Base-by-base conservation (phyloP, 2,888 invertebrate genomes). In the Mesodorylaimus sp. region DNA sequence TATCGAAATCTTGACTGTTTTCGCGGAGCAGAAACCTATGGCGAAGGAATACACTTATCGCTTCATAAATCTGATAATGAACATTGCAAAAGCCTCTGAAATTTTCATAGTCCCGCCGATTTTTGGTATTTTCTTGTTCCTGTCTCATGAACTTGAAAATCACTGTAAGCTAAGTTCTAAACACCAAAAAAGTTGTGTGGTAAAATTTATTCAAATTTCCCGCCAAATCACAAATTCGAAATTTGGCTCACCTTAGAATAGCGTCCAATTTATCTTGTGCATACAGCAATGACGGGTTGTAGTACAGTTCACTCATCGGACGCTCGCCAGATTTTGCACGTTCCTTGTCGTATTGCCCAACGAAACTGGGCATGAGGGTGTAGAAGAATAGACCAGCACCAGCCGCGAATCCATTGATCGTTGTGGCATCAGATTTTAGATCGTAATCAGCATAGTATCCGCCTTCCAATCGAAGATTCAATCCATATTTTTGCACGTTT, bases 401-500 rank as follows among this genome's bases (percentile, higher is more conserved):
- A 0, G 64, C 47, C 0, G 87, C 81, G 68, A 88, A 89, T 62
- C 77, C 78, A 68, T 88, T 88, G 16, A 83, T 79, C 48, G 85
- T 74, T 7, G 77, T 75, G 0, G 85, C 78, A 65, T 88, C 78
- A 1, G 80, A 72, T 0, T 68, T 67, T 0, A 75, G 68, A 63
- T 81, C 76, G 64, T 83, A 83, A 7, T 59, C 58, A 32, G 60
- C 59, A 52, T 63, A 61, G 51, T 56, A 64, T 16, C 62, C 64
- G 44, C 56, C 50, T 0, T 81, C 78, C n/a, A n/a, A n/a, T 57
- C 81, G 67, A 3, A 89, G 73, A 56, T 83, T 83, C 47, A 91
- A 70, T 10, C 84, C 86, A 64, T 88, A 88, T 3, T 85, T 72
- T 60, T 83, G 83, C 52, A 89, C 42, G 36, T 60, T 55, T 43